Conservation (phyloP, 2,113 vertebrate species). For the Stigmatopora argus region DNA sequence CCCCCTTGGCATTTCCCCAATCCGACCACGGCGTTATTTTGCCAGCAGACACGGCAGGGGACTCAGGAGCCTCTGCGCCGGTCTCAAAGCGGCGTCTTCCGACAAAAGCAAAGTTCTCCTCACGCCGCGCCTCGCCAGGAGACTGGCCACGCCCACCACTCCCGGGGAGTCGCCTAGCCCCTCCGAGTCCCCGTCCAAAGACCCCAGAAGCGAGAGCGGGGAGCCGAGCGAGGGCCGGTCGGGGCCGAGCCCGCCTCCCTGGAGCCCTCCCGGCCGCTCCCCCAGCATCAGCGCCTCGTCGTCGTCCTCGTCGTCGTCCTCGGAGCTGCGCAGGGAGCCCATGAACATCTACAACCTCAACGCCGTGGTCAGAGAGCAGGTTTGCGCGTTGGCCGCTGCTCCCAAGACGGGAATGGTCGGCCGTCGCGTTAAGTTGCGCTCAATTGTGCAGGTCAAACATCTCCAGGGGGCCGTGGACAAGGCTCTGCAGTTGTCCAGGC, state of each 20-base stretch:
- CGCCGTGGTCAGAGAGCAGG: slow-evolving; percentile 95
- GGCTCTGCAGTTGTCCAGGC: slow-evolving; percentile 87
- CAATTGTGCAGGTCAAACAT: slow-evolving; percentile 76
- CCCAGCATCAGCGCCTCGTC: slow-evolving; percentile 90
- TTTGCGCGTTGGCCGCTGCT: slow-evolving; percentile 49
- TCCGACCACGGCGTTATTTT: neutral
- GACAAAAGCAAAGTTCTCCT: slow-evolving; percentile 89
- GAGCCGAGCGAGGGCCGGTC: slow-evolving; percentile 17
- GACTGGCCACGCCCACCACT: slow-evolving; percentile 69
- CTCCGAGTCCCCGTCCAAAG: slow-evolving; percentile 73
- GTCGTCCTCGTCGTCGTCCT: slow-evolving; percentile 74
- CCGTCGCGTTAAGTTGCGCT: too few species aligned
- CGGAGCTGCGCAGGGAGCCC: slow-evolving; percentile 89
- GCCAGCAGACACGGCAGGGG: slow-evolving; percentile 78
- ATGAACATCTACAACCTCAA: slow-evolving; percentile 97
- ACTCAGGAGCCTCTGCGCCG: slow-evolving; percentile 78
- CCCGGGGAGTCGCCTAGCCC: slow-evolving; percentile 71
- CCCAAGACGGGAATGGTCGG: neutral
- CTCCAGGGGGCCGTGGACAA: slow-evolving; percentile 91
- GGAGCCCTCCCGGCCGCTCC: slow-evolving; percentile 76
- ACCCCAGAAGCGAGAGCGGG: slow-evolving; percentile 52
- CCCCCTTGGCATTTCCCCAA: neutral
- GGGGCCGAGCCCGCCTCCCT: slow-evolving; percentile 62
- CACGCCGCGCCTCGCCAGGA: slow-evolving; percentile 83
- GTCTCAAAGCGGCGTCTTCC: slow-evolving; percentile 67